Conservation (phyloP, 2,888 invertebrate genomes). For the Caenorhabditis uteleia region DNA sequence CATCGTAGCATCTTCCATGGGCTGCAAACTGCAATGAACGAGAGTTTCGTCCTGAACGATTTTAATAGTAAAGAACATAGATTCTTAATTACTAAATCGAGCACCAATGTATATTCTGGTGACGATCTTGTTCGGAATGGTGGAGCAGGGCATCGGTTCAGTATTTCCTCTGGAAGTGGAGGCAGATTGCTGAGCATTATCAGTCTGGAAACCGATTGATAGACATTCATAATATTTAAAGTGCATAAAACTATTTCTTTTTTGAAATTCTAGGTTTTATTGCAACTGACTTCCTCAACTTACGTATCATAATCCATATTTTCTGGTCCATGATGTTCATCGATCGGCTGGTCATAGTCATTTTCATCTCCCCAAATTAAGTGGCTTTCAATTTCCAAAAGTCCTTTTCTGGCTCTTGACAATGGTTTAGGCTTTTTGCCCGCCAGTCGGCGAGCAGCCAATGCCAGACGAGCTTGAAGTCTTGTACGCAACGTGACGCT, state of each 20-base stretch:
- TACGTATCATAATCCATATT: conserved; percentile 49
- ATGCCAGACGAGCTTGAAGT: too few species aligned
- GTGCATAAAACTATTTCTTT: neutral
- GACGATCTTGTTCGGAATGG: conserved; percentile 90
- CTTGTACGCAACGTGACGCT: too few species aligned
- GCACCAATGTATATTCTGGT: conserved; percentile 81
- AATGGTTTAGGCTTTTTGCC: too few species aligned
- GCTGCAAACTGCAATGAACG: conserved; percentile 91
- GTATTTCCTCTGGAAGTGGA: conserved; percentile 81
- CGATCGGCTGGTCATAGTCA: conserved; percentile 30
- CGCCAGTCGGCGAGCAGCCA: too few species aligned
- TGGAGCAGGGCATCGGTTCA: conserved; percentile 75
- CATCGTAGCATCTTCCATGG: conserved; percentile 88
- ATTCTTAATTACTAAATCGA: conserved; percentile 81
- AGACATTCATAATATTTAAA: neutral
- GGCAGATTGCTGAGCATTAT: conserved; percentile 89
- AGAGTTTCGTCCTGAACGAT: conserved; percentile 84
- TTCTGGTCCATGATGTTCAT: conserved; percentile 44
- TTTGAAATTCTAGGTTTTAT: too few species aligned
- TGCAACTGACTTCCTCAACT: conserved; percentile 23
- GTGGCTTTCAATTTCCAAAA: neutral
- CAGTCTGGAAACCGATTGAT: conserved; percentile 72
- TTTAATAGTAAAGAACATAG: conserved; percentile 1
- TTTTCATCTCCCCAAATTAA: conserved; percentile 44
- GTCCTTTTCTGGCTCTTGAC: neutral